Conservation (phyloP, 2,113 vertebrate species). For the Leptobrachium leishanense region DNA sequence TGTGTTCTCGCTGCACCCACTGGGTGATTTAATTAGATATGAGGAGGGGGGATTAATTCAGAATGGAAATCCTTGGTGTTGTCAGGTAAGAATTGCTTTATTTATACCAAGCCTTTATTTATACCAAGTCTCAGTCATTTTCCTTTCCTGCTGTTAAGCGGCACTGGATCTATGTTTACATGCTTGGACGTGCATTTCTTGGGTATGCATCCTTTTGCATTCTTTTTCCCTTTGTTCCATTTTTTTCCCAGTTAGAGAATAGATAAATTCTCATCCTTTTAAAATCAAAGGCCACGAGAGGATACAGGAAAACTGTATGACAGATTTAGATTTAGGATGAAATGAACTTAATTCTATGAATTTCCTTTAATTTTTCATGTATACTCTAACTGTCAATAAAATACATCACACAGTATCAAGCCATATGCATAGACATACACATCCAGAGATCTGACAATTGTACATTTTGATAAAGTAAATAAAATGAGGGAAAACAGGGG, state of each 20-base stretch:
- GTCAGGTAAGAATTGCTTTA: conserved; percentile 30
- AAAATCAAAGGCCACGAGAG: not conserved
- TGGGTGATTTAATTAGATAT: conserved; percentile 32
- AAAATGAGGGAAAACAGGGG: too few species aligned
- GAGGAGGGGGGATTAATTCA: conserved; percentile 23
- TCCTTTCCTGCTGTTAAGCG: not conserved
- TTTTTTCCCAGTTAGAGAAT: conserved; percentile 2
- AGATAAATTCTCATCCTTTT: not conserved
- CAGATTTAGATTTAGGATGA: not conserved
- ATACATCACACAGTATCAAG: too few species aligned
- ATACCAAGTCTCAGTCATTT: conserved; percentile 13
- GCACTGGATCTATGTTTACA: conserved; percentile 10
- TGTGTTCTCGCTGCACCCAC: conserved; percentile 15
- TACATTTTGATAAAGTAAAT: too few species aligned
- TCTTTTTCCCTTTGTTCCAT: not conserved
- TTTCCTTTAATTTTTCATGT: too few species aligned
- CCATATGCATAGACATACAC: too few species aligned
- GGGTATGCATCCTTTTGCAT: not conserved
- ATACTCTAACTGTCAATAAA: too few species aligned
- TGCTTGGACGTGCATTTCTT: conserved; percentile 3
- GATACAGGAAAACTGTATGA: not conserved
- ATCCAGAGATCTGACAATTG: too few species aligned
- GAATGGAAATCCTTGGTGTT: not conserved
- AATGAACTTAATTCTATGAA: too few species aligned
- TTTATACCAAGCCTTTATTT: conserved; percentile 1